Base-by-base conservation (phyloP, 2,888 invertebrate genomes). In the Gortyna flavago region DNA sequence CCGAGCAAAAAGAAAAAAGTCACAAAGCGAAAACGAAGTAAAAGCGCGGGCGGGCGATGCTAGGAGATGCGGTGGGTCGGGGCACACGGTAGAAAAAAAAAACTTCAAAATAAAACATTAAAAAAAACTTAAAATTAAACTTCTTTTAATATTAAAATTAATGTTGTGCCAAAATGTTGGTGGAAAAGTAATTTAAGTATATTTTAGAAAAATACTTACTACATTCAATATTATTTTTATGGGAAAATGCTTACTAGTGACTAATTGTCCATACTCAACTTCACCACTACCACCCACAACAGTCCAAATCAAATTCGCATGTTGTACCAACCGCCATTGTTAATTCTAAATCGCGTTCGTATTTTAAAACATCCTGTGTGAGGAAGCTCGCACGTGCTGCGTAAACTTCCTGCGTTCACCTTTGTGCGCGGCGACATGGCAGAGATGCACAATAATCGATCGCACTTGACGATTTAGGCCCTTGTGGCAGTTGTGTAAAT, bases 331-430 rank as follows among this genome's bases (percentile, higher is more conserved):
- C 73, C 88, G 88, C 87, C 88, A 89, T 87, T 87, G 88, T 88
- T 89, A 88, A 91, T 89, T 90, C 88, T 85, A 84, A 86, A 87
- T 88, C 88, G 91, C 91, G 89, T 92, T 92, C 92, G 93, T 92
- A 92, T 93, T 95, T 95, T 95, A 92, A 95, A 96, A 96, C 96
- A 96, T 96, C 96, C 96, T 96, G 96, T 96, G 94, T 88, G 85
- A 92, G 93, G 94, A 94, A 94, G 90, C 89, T 90, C 94, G 95
- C 96, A 96, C 96, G 96, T 96, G 96, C 95, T 90, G 68, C 77
- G 93, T 93, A 93, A 93, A 95, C 95, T 95, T 96, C 96, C 96
- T 94, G 95, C 89, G 90, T 79, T 87, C 87, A 91, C 91, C 90
- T 90, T 79, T 81, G 79, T 86, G 85, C 75, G 76, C 72, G 69